Percentiles rank a stretch among this genome's conserved stretches.
These are phyloP conservation scores for Brenthis ino DNA, from an alignment of 2,888 invertebrate genomes.

Conservation along the genomic window DNA sequence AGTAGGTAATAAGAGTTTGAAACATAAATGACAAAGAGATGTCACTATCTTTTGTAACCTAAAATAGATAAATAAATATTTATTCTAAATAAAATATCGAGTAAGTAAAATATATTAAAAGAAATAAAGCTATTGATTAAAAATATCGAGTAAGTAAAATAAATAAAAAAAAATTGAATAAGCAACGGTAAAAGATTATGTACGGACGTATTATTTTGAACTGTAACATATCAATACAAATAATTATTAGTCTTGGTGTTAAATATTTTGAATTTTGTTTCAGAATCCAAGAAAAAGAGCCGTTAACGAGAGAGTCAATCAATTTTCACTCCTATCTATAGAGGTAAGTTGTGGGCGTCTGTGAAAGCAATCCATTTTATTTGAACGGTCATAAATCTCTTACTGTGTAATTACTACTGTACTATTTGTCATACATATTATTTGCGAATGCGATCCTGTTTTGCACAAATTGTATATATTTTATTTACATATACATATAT, in stretches of 20 bases:
- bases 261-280: conserved; percentile 7
- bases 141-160: too few species aligned
- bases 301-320: conserved; percentile 33
- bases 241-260: background rate
- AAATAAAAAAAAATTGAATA: too few species aligned
- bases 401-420: conserved; percentile 10
- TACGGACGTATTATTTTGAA: too few species aligned
- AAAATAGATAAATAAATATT: too few species aligned
- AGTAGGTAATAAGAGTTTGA: too few species aligned
- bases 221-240: background rate
- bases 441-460: background rate
- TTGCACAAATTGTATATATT: background rate
- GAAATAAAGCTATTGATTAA: too few species aligned
- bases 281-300: conserved; percentile 4
- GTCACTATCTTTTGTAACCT: too few species aligned
- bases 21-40: too few species aligned
- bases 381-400: conserved; percentile 32
- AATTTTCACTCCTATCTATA: conserved; percentile 30
- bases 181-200: too few species aligned
- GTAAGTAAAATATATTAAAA: too few species aligned
- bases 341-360: conserved; percentile 33
- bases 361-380: conserved; percentile 32
- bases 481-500: too few species aligned
- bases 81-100: too few species aligned
- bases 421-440: conserved; percentile 2